phyloP scores from a whole-genome alignment of 2,888 invertebrate species.

The Hermaeophaga mercurialis region DNA sequence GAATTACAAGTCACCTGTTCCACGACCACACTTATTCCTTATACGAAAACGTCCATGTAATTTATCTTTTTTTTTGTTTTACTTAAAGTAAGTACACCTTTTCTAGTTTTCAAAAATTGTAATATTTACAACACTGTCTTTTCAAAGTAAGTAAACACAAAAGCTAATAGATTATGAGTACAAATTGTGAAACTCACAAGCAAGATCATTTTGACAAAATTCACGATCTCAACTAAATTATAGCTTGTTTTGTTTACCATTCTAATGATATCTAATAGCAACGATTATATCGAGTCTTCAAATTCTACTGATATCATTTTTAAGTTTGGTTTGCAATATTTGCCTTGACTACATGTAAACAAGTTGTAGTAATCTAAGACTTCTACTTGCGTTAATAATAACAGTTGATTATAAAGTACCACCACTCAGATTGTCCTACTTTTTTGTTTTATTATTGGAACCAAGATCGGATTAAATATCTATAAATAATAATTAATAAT shows the following conservation, averaged over 20 bases:
- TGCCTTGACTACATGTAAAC: conserved; percentile 4
- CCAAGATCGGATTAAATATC: too few species aligned
- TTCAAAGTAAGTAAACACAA: too few species aligned
- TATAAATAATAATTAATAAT: too few species aligned
- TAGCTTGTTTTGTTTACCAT: conserved; percentile 5
- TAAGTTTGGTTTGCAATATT: conserved; percentile 7
- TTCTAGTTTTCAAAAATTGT: too few species aligned
- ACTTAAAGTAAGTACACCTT: too few species aligned
- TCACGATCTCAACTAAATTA: conserved; percentile 4
- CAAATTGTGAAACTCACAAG: too few species aligned
- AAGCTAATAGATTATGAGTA: too few species aligned
- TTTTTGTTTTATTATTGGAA: neutral
- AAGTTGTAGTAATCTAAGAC: conserved; percentile 7
- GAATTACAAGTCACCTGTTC: too few species aligned
- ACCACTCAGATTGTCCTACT: conserved; percentile 3
- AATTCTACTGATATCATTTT: neutral
- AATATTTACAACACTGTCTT: too few species aligned
- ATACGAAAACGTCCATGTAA: too few species aligned
- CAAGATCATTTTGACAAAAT: neutral
- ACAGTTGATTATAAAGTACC: neutral
- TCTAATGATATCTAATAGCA: conserved; percentile 7
- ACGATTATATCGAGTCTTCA: conserved; percentile 7
- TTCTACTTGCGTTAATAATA: neutral
- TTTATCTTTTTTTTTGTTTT: too few species aligned
- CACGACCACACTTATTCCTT: too few species aligned